Conservation (phyloP, 2,888 invertebrate genomes). For the Sisyra nigra region DNA sequence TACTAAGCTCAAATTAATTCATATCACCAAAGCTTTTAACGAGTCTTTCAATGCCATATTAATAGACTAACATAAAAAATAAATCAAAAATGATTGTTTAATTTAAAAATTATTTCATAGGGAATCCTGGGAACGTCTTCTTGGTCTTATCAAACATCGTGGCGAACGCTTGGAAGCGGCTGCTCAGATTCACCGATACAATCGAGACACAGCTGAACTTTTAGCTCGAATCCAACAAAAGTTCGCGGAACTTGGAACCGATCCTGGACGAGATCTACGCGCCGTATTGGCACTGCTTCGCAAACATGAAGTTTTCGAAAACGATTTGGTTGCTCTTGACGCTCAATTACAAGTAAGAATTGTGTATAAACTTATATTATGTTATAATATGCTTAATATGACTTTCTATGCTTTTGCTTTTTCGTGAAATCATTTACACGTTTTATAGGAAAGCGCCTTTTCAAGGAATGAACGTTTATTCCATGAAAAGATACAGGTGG, state of each 20-base stretch:
- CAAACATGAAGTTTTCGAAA: constrained; percentile 85
- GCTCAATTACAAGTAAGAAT: constrained; percentile 63
- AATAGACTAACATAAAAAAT: background rate
- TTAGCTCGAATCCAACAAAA: constrained; percentile 81
- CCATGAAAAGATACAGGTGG: too few relatives aligned
- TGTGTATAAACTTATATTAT: background rate
- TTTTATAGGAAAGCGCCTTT: too few relatives aligned
- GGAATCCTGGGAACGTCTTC: constrained; percentile 73
- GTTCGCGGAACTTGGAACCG: constrained; percentile 67
- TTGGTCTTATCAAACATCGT: constrained; percentile 73
- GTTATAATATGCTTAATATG: too few relatives aligned
- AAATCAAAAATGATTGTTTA: constrained; percentile 8
- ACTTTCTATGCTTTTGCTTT: too few relatives aligned
- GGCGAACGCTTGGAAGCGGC: constrained; percentile 83
- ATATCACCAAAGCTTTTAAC: too few relatives aligned
- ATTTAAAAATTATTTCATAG: constrained; percentile 24
- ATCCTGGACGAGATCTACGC: constrained; percentile 65
- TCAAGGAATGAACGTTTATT: too few relatives aligned
- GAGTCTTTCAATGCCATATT: background rate
- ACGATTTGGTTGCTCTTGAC: constrained; percentile 82
- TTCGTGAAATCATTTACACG: too few relatives aligned
- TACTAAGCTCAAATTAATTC: too few relatives aligned
- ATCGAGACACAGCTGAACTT: constrained; percentile 87
- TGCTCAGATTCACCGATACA: constrained; percentile 94
- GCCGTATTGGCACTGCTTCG: constrained; percentile 68